Percentiles rank a stretch among this genome's conserved stretches.
Conservation (phyloP, 2,113 vertebrate species). For the Thinocorus orbignyianus region DNA sequence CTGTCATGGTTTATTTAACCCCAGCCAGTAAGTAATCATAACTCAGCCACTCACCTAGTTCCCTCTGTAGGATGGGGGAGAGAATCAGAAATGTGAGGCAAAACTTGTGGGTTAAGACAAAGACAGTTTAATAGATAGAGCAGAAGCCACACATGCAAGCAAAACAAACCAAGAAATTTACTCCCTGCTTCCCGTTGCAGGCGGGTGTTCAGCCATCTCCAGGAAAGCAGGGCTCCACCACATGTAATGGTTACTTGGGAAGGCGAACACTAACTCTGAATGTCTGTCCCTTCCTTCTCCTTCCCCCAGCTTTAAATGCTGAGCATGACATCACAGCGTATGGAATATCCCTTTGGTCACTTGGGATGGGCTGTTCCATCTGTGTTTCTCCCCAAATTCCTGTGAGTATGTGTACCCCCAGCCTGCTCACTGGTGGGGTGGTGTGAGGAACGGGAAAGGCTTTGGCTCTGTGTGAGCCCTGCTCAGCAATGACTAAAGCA, state of each 20-base stretch:
- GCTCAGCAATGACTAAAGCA: neutral
- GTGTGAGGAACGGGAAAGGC: neutral
- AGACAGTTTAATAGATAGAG: neutral
- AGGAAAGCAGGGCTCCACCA: neutral
- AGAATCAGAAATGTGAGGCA: neutral
- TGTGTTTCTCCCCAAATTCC: neutral
- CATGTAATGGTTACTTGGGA: neutral
- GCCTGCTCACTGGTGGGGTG: neutral
- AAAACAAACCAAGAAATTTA: neutral
- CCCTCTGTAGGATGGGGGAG: neutral
- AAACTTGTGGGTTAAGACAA: neutral
- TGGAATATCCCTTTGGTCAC: neutral
- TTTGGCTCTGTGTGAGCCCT: neutral
- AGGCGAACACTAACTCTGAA: neutral
- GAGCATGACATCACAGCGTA: too few species aligned
- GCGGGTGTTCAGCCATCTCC: neutral
- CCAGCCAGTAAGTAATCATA: neutral
- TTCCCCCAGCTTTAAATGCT: neutral
- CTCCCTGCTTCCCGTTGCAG: neutral
- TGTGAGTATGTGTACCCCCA: too few species aligned
- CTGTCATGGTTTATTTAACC: neutral
- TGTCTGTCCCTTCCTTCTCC: neutral
- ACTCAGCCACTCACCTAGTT: neutral
- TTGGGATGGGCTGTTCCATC: neutral
- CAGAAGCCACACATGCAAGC: neutral